Base-by-base conservation (phyloP, 2,113 vertebrate genomes). In the Stigmatopora nigra region DNA sequence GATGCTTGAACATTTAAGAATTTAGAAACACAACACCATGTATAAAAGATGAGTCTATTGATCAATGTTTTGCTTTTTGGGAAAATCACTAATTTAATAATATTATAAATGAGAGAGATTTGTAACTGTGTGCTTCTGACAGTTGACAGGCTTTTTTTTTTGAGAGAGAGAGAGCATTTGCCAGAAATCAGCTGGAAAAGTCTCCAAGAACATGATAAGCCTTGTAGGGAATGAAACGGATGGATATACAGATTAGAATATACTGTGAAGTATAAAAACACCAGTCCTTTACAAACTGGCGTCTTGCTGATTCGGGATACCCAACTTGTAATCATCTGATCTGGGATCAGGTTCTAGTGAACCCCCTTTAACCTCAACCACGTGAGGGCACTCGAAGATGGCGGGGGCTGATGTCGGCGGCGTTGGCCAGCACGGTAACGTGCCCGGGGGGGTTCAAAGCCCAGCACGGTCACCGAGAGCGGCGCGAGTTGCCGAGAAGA, bases 351-450 rank as follows among this genome's bases (percentile, higher is more conserved):
- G 62, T 80, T 84, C 68, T 68, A 67, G 35, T 64, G 12, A 75
- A 78, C 49, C 70, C 63, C 76, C 76, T 80, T 73, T 79, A 80
- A 83, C 76, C 80, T 72, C 68, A 45, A 69, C 64, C 75, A 46
- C 63, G 78, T 55, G 74, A 77, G 60, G 72, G 68, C 78, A 75
- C 61, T 69, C 73, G 69, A 67, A 84, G 80, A 66, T 5, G 61
- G 12, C 75, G 67, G 22, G 73, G 76, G 73, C 81, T 71, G 51
- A 72, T 77, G 76, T 79, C 69, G 64, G 68, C n/a, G 64, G 68
- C n/a, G n/a, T n/a, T n/a, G 49, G 70, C 58, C 69, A 65, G 78
- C 65, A 70, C 58, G 53, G 61, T 46, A 13, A 57, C 69, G 71
- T 53, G 52, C 68, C 64, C 5, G 45, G 75, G 77, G 79, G 79